phyloP scores from a whole-genome alignment of 1,140 invertebrate species.

The Brachionus angularis region DNA sequence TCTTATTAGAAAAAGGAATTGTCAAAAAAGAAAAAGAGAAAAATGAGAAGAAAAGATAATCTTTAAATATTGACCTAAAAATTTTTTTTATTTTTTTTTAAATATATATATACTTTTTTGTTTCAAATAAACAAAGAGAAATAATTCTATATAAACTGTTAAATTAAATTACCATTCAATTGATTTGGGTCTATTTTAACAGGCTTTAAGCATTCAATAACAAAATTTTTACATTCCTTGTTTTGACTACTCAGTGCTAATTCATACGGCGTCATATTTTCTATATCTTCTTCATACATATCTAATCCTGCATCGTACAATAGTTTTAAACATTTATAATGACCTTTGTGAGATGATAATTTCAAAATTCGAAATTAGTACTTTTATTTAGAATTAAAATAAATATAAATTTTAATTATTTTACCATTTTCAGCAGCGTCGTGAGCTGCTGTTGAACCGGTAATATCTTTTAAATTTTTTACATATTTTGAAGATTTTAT shows the following conservation, averaged over 20 bases:
- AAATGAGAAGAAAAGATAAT: no score
- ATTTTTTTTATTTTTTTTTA: not conserved
- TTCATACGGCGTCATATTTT: slow-evolving; percentile 39
- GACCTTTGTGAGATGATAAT: slow-evolving; percentile 16
- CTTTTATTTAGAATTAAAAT: not conserved
- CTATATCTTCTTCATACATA: slow-evolving; percentile 46
- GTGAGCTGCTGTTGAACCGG: slow-evolving; percentile 76
- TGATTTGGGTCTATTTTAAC: no score
- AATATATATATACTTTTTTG: not conserved
- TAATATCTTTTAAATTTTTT: slow-evolving; percentile 65
- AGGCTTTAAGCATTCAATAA: slow-evolving; percentile 28
- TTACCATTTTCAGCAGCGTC: slow-evolving; percentile 74
- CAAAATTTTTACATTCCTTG: slow-evolving; percentile 37
- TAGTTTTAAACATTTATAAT: slow-evolving; percentile 46
- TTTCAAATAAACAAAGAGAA: not conserved
- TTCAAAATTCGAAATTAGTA: not conserved
- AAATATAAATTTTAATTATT: not conserved
- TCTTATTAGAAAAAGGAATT: not conserved
- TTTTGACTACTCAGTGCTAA: slow-evolving; percentile 6
- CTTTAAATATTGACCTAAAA: slow-evolving; percentile 28
- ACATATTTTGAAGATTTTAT: slow-evolving; percentile 39
- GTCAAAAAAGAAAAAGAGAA: no score
- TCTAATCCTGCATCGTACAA: slow-evolving; percentile 45
- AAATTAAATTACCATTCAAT: no score
- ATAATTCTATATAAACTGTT: not conserved